Evolutionary conservation across 1,140 invertebrate species (phyloP), one percentile per base, ranked within the genome.

Genomic region (Steinernema feltiae): DNA sequence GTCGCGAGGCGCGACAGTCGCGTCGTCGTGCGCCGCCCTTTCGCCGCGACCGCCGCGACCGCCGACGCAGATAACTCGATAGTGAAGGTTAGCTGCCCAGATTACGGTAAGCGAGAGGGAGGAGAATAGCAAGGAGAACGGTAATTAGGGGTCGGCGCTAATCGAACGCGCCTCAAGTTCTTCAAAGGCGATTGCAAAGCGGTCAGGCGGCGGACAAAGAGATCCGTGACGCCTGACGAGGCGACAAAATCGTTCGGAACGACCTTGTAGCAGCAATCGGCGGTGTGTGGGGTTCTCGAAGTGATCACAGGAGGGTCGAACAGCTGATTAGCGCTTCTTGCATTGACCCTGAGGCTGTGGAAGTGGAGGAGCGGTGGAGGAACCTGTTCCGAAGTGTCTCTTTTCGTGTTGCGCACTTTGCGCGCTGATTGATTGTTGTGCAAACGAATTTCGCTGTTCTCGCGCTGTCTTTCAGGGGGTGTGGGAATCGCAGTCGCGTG

Each of bases 361-460:
- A n/a, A 15, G 15, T 63, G 53, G 24, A 63, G 53, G 7, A 63
- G 24, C 53, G 24, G 53, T 21, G 2, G 53, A 63, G 53, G 24
- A 63, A 63, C 53, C 53, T 63, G 53, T 63, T 63, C 53, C 53
- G 53, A 63, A 63, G 53, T 63, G 53, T 63, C 53, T 63, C 24
- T 15, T 21, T 3, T 3, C 53, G 53, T 63, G 53, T 63, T 27
- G 53, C 24, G 53, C 35, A 7, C 35, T 41, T 41, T n/a, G n/a
- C 35, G 35, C 35, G 18, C 7, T 41, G 18, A 41, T 41, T 41
- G 35, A 41, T 41, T 41, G 35, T 41, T 41, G 35, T 7, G 35
- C 35, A 41, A 41, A 41, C 35, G 35, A 41, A 41, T 7, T 41
- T 41, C 18, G 35, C 7, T 41, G 35, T 41, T 41, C 35, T 41